A percentile compares a stretch with the other conserved stretches of the same genome.
phyloP scores from a whole-genome alignment of 2,113 vertebrate genomes.

The Chrysemys picta region DNA sequence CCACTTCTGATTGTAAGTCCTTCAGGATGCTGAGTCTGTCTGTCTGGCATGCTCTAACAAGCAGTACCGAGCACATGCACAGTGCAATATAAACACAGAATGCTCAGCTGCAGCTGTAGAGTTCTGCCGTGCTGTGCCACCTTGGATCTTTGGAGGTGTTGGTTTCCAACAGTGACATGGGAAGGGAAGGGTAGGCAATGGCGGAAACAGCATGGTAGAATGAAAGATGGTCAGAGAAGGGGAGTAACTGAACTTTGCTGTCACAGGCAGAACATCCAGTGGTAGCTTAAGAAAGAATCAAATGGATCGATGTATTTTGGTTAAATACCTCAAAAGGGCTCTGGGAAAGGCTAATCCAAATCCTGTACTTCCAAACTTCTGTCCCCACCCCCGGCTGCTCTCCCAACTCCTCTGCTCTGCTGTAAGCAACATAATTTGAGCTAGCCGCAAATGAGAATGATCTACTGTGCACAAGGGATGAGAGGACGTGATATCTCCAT shows the following conservation, averaged over 20 bases:
- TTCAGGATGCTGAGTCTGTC: neutral
- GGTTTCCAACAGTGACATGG: neutral
- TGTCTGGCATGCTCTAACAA: neutral
- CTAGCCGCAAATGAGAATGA: neutral
- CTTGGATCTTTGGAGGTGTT: neutral
- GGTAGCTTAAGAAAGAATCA: neutral
- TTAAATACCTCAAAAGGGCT: neutral
- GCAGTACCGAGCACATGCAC: neutral
- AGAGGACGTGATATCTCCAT: neutral
- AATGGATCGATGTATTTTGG: neutral
- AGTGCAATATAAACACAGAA: neutral
- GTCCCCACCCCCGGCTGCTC: neutral
- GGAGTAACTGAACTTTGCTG: neutral
- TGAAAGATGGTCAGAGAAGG: neutral
- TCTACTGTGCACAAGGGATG: neutral
- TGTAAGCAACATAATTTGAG: neutral
- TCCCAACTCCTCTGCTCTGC: neutral
- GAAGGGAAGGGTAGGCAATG: neutral
- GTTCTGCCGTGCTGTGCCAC: neutral
- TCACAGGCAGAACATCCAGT: neutral
- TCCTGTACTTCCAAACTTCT: neutral
- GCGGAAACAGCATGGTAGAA: neutral
- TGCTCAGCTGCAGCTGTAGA: rapidly evolving
- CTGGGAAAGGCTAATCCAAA: neutral
- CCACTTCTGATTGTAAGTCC: neutral